Evolutionary conservation across 2,797 vertebrate genomes (phyloP).

Genomic region (Pseudochirops cupreus): DNA sequence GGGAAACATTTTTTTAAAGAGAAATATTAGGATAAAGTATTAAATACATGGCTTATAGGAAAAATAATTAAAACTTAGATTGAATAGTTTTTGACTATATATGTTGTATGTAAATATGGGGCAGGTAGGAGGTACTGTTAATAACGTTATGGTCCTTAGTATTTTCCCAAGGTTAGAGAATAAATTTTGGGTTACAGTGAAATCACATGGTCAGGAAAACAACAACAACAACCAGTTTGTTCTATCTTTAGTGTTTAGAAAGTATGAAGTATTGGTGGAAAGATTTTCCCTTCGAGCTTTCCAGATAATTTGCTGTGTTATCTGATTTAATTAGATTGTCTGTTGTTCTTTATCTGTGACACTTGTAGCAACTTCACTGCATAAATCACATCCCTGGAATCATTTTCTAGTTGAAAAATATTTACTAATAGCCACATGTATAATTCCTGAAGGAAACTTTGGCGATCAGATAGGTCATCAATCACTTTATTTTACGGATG

Average conservation of each 20-base stretch:
- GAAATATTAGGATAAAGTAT: background rate
- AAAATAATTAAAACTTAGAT: background rate
- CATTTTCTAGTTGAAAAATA: background rate
- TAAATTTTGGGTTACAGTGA: background rate
- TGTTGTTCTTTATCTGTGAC: background rate
- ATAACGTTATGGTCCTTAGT: background rate
- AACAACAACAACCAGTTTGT: background rate
- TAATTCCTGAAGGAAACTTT: background rate
- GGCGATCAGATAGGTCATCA: background rate
- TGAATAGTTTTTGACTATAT: background rate
- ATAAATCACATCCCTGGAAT: background rate
- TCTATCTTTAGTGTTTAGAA: background rate
- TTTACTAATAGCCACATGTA: background rate
- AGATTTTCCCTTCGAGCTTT: background rate
- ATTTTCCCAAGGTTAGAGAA: background rate
- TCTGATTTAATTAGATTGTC: background rate
- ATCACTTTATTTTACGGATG: background rate
- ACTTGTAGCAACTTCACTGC: background rate
- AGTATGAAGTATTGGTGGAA: background rate
- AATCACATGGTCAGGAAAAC: background rate
- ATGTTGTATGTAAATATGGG: background rate
- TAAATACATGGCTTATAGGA: background rate
- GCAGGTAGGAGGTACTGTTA: background rate
- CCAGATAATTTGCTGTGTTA: background rate
- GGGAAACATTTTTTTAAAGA: slow-evolving; percentile 12